These are phyloP conservation scores for Holacanthus passer DNA, from an alignment of 2,113 vertebrate species.

Conservation along the genomic window DNA sequence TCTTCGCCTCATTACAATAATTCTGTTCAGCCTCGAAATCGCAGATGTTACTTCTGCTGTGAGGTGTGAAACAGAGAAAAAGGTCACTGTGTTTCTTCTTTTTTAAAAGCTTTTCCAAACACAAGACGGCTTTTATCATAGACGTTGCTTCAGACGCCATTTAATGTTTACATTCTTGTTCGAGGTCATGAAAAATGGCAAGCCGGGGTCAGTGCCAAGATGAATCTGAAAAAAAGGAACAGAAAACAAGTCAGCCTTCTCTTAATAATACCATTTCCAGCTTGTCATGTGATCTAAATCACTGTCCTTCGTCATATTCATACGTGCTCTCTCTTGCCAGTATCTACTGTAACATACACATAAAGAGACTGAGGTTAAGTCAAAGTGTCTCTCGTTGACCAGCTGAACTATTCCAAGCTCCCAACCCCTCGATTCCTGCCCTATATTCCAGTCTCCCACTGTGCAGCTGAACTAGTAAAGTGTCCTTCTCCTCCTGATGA, in stretches of 20 bases:
- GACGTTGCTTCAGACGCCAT: too few species aligned
- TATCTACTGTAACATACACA: conserved; percentile 1
- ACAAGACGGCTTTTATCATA: background rate
- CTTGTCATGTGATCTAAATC: background rate
- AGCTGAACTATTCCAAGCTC: conserved; percentile 17
- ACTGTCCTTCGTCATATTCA: background rate
- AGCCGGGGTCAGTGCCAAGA: too few species aligned
- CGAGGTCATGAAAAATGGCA: too few species aligned
- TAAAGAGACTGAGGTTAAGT: background rate
- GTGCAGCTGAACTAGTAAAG: conserved; percentile 34
- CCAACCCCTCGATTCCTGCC: background rate
- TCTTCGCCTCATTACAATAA: background rate
- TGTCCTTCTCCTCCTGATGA: conserved; percentile 13
- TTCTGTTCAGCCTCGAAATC: background rate
- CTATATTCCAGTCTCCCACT: conserved; percentile 15
- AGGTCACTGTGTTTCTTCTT: background rate
- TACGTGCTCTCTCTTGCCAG: conserved; percentile 8
- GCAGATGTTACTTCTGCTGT: background rate
- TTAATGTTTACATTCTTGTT: background rate
- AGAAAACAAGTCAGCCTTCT: too few species aligned
- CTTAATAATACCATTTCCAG: too few species aligned
- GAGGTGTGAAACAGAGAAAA: background rate
- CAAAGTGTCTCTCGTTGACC: conserved; percentile 22
- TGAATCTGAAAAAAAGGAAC: too few species aligned
- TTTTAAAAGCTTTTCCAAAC: background rate